Conservation (phyloP, 2,113 vertebrate species). For the Xenopus tropicalis region UCB_Xtro_10.0 CM004451.2:34822501-34823000, state of each 20-base stretch:
- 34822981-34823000: conserved; percentile 97
- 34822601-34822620: conserved; percentile 93
- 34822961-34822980: conserved; percentile 89
- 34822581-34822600: conserved; percentile 91
- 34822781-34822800: conserved; percentile 77
- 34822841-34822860: conserved; percentile 79
- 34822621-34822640: conserved; percentile 88
- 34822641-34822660: conserved; percentile 89
- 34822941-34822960: conserved; percentile 79
- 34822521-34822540: conserved; percentile 65
- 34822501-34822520: conserved; percentile 11
- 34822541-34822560: conserved; percentile 88
- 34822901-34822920: conserved; percentile 80
- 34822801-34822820: conserved; percentile 74
- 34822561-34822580: conserved; percentile 97
- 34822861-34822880: conserved; percentile 94
- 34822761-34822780: conserved; percentile 85
- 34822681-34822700: conserved; percentile 92
- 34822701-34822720: conserved; percentile 89
- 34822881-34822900: conserved; percentile 87
- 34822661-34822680: conserved; percentile 78
- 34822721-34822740: conserved; percentile 93
- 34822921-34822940: conserved; percentile 79
- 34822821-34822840: conserved; percentile 81
- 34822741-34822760: conserved; percentile 90